These are phyloP conservation scores for Macaca fascicularis DNA, from an alignment of 2,113 vertebrate species.

Conservation along the genomic window T2T-MFA8v1.1 NC_088382.1:62994501-62995000, in stretches of 20 bases:
- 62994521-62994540: background rate
- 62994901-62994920: background rate
- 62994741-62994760: background rate
- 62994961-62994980: background rate
- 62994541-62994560: background rate
- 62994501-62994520: background rate
- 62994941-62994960: background rate
- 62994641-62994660: background rate
- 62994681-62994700: background rate
- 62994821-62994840: background rate
- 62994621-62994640: background rate
- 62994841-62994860: background rate
- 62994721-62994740: background rate
- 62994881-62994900: background rate
- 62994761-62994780: background rate
- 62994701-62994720: background rate
- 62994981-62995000: background rate
- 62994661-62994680: background rate
- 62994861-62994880: background rate
- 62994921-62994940: background rate
- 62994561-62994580: background rate
- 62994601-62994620: background rate
- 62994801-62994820: background rate
- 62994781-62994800: background rate
- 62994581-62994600: background rate